A percentile compares a stretch with the other conserved stretches of the same genome.
phyloP scores from a whole-genome alignment of 2,797 vertebrate genomes.

The Acanthurus tractus region DNA sequence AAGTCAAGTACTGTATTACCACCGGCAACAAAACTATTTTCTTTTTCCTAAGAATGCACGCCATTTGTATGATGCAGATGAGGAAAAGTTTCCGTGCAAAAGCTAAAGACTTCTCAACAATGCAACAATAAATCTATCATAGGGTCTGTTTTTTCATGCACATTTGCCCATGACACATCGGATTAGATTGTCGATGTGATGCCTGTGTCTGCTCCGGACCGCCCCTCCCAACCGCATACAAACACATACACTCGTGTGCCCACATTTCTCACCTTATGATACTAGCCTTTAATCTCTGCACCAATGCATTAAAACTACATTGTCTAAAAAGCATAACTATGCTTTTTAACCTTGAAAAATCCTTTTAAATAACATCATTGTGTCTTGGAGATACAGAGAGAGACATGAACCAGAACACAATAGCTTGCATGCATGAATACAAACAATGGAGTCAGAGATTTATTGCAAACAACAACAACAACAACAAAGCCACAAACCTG shows the following conservation, averaged over 20 bases:
- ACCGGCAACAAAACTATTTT: conserved; percentile 23
- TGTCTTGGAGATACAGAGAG: conserved; percentile 49
- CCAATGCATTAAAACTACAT: conserved; percentile 52
- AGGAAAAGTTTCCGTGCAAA: conserved; percentile 32
- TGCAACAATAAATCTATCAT: conserved; percentile 52
- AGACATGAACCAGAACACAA: conserved; percentile 65
- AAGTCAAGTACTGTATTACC: conserved; percentile 21
- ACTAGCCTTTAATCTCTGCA: conserved; percentile 67
- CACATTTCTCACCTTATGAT: conserved; percentile 58
- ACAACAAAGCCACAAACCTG: conserved; percentile 82
- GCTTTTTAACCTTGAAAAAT: conserved; percentile 64
- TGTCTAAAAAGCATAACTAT: conserved; percentile 43
- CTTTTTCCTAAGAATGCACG: conserved; percentile 9
- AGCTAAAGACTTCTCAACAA: conserved; percentile 18
- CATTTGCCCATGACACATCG: conserved; percentile 51
- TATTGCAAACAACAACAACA: conserved; percentile 48
- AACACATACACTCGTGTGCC: conserved; percentile 29
- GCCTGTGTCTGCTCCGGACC: conserved; percentile 76
- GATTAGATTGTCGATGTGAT: conserved; percentile 70
- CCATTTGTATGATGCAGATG: conserved; percentile 28
- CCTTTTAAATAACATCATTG: conserved; percentile 33
- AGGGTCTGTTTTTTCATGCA: conserved; percentile 56
- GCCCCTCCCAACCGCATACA: conserved; percentile 31
- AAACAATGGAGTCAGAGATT: conserved; percentile 86
- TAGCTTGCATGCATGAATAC: conserved; percentile 91